Evolutionary conservation across 2,797 vertebrate genomes (phyloP), one percentile per base, ranked within the genome.

Genomic region (Florisuga fusca): DNA sequence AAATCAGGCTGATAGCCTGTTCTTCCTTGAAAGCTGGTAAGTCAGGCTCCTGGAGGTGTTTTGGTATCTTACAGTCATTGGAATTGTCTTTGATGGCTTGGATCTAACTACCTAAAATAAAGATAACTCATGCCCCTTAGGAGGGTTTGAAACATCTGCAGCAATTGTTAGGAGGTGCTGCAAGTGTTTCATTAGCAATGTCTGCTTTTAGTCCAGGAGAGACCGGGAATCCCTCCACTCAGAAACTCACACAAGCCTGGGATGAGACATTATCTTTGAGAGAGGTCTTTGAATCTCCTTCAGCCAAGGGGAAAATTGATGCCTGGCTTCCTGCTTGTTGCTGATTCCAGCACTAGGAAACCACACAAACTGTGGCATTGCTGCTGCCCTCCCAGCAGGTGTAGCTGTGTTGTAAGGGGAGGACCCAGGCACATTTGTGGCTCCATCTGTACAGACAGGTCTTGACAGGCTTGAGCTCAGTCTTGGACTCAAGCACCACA

Each of bases 401-500:
- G 36, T 1, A 1, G 6, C 31, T 1, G 0, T 25, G 10, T 12
- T 62, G 0, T 5, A 36, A n/a, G 36, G 27, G 86, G 51, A 67
- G 69, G 34, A 20, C 50, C 45, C 33, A 26, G 48, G 36, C 0
- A 0, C 15, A 15, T 34, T 31, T 22, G 13, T 53, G 59, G 36
- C 31, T 61, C 23, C 41, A 48, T 16, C 20, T 55, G 10, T 45
- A 71, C 57, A 23, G 62, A 67, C 5, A 71, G 17, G 22, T 48
- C 41, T 50, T 1, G 1, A 2, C 27, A 53, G 26, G 20, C 25
- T 66, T 25, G 19, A 67, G 54, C 36, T 11, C 23, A 11, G 3
- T 2, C 59, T 73, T 83, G 23, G 48, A 59, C 50, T 67, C 29
- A 53, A 57, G 79, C 31, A 74, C 38, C 12, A 48, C 27, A 77